Conservation (phyloP, 2,113 vertebrate species). For the Brevimyrus niger region DNA sequence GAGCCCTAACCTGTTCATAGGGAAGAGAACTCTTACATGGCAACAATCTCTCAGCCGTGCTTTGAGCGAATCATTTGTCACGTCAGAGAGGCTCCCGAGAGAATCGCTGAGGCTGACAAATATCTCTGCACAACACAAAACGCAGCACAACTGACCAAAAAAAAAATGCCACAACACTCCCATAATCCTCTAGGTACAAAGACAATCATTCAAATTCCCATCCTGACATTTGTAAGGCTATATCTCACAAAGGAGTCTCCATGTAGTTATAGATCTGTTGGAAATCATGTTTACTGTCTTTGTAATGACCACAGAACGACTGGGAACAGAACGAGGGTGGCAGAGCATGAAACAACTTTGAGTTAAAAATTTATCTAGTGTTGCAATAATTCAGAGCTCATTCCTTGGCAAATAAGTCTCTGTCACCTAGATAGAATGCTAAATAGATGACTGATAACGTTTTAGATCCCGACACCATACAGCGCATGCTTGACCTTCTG, state of each 20-base stretch:
- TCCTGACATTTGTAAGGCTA: background rate
- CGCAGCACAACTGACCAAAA: background rate
- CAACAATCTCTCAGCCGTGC: background rate
- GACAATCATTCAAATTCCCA: background rate
- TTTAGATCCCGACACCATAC: background rate
- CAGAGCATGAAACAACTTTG: background rate
- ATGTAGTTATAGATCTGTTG: background rate
- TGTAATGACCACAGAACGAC: background rate
- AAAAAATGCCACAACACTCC: background rate
- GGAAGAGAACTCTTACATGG: background rate
- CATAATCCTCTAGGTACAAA: constrained; percentile 1
- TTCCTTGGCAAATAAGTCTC: background rate
- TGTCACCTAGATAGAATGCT: background rate
- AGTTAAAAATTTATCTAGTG: background rate
- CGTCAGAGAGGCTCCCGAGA: background rate
- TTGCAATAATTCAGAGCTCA: background rate
- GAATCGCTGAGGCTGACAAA: background rate
- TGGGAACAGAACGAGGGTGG: background rate
- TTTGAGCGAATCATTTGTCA: background rate
- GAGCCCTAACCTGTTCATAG: background rate
- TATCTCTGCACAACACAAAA: background rate
- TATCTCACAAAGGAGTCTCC: background rate
- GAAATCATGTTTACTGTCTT: background rate
- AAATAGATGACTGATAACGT: background rate
- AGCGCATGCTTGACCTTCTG: background rate